Evolutionary conservation across 2,888 invertebrate genomes (phyloP).

Genomic region (Hipparchia semele): DNA sequence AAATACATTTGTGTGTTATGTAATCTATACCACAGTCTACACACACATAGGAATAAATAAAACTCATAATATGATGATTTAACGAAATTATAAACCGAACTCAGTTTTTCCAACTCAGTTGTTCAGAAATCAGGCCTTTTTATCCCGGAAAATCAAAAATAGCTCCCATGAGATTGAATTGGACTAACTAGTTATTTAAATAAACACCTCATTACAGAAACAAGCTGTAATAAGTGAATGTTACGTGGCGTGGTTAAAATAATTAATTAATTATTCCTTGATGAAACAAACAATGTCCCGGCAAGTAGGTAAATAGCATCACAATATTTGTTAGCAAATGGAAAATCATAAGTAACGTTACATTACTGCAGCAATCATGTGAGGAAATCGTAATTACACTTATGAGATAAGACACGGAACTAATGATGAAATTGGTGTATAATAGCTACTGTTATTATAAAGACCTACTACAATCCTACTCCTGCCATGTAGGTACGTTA

Average conservation of each 20-base stretch:
- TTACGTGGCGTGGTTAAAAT: not conserved
- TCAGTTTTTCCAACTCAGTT: too few relatives aligned
- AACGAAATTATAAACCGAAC: too few relatives aligned
- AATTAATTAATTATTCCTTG: conserved; percentile 10
- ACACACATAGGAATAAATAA: too few relatives aligned
- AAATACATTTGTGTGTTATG: too few relatives aligned
- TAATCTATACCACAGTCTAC: too few relatives aligned
- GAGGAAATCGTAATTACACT: conserved; percentile 19
- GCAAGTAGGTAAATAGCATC: conserved; percentile 14
- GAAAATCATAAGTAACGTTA: conserved; percentile 22
- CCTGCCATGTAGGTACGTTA: too few relatives aligned
- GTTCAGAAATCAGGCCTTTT: too few relatives aligned
- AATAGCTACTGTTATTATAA: not conserved
- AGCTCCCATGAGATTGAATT: too few relatives aligned
- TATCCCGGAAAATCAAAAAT: too few relatives aligned
- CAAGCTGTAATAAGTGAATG: not conserved
- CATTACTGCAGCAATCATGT: conserved; percentile 15
- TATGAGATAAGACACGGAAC: conserved; percentile 22
- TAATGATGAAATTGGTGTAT: not conserved
- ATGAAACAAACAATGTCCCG: conserved; percentile 18
- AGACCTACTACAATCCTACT: too few relatives aligned
- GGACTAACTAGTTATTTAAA: too few relatives aligned
- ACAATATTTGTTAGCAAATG: conserved; percentile 15
- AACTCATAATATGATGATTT: too few relatives aligned
- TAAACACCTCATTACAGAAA: not conserved